phyloP scores from a whole-genome alignment of 2,888 invertebrate species.

The Pachymerium ferrugineum region DNA sequence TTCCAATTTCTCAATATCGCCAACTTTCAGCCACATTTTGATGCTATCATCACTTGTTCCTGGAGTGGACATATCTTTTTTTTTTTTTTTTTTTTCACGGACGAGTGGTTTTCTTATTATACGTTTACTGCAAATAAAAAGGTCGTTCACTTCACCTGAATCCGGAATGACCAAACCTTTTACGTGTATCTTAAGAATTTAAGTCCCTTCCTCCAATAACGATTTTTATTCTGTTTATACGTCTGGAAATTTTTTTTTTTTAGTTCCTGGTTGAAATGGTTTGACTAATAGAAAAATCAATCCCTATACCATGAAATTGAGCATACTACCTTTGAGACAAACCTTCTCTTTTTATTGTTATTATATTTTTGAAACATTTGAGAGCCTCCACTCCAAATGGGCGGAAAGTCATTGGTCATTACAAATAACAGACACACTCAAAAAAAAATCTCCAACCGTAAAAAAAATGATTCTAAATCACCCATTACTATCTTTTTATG shows the following conservation, averaged over 20 bases:
- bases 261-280: not conserved
- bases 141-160: not conserved
- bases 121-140: not conserved
- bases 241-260: not conserved
- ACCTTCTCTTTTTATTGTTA: not conserved
- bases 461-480: not conserved
- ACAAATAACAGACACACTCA: too few species aligned
- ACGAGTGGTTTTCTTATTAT: not conserved
- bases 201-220: too few species aligned
- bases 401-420: not conserved
- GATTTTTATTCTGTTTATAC: not conserved
- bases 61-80: constrained; percentile 17
- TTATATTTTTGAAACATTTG: not conserved
- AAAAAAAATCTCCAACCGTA: not conserved
- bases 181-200: too few species aligned
- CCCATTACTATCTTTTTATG: not conserved
- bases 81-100: too few species aligned
- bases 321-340: not conserved
- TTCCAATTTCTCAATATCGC: constrained; percentile 48
- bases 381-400: not conserved
- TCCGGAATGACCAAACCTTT: not conserved
- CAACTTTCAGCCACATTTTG: constrained; percentile 48
- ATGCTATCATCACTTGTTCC: constrained; percentile 43
- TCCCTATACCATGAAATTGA: too few species aligned
- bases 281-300: not conserved